These are phyloP conservation scores for Frankliniella intonsa DNA, from an alignment of 2,888 invertebrate species.

Conservation along the genomic window DNA sequence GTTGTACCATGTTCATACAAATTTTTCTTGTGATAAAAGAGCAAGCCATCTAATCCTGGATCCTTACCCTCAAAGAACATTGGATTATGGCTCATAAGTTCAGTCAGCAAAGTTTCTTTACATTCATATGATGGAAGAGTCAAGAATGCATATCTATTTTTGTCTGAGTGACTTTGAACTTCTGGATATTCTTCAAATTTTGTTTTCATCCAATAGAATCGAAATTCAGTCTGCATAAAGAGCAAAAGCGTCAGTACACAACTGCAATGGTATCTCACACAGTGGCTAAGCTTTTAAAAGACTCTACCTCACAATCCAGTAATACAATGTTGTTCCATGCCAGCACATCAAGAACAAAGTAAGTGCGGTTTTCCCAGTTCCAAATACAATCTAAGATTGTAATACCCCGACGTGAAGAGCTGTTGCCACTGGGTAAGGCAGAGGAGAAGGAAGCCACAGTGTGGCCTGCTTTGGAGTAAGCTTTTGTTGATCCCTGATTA, in stretches of 20 bases:
- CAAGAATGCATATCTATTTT: slow-evolving; percentile 31
- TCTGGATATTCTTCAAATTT: slow-evolving; percentile 63
- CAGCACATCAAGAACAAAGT: slow-evolving; percentile 77
- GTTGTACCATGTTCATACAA: slow-evolving; percentile 75
- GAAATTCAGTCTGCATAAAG: slow-evolving; percentile 64
- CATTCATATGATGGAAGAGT: slow-evolving; percentile 28
- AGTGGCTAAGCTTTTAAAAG: slow-evolving; percentile 29
- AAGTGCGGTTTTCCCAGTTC: slow-evolving; percentile 54
- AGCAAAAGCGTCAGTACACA: slow-evolving; percentile 28
- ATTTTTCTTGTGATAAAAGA: slow-evolving; percentile 84
- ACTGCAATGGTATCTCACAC: slow-evolving; percentile 28
- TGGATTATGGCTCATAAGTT: slow-evolving; percentile 33
- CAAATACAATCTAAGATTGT: slow-evolving; percentile 83
- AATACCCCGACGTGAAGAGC: slow-evolving; percentile 45
- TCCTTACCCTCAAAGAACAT: slow-evolving; percentile 43
- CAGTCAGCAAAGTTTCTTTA: not conserved
- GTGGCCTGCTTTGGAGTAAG: slow-evolving; percentile 62
- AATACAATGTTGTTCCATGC: slow-evolving; percentile 72
- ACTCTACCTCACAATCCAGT: slow-evolving; percentile 64
- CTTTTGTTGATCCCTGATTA: slow-evolving; percentile 64
- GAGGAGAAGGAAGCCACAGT: slow-evolving; percentile 57
- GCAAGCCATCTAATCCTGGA: slow-evolving; percentile 71
- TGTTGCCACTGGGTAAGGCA: slow-evolving; percentile 67
- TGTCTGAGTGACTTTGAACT: slow-evolving; percentile 42
- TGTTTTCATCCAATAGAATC: slow-evolving; percentile 76